These are phyloP conservation scores for Drosophila macrospina DNA, from an alignment of 2,888 invertebrate species.

Conservation along the genomic window DNA sequence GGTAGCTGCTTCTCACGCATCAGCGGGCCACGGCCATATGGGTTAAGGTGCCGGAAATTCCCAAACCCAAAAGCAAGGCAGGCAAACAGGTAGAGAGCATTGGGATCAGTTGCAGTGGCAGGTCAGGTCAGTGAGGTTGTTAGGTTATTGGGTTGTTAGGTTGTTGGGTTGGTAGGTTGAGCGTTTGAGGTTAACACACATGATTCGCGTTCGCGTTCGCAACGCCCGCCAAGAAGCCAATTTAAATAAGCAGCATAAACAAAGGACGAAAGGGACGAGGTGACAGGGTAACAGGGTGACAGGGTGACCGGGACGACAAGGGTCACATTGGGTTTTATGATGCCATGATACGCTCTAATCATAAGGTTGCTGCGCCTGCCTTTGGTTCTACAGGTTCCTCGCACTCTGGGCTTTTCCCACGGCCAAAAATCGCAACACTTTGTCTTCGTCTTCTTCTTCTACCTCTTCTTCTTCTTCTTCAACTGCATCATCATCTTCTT, in stretches of 20 bases:
- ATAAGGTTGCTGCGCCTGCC: conserved; percentile 8
- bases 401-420: conserved; percentile 71
- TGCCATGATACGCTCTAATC: conserved; percentile 7
- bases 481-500: no score
- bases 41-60: conserved; percentile 70
- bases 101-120: not conserved
- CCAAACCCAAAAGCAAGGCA: conserved; percentile 47
- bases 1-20: conserved; percentile 6
- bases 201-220: conserved; percentile 31
- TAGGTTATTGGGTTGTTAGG: no score
- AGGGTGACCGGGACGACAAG: conserved; percentile 21
- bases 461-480: conserved; percentile 27
- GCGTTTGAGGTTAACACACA: conserved; percentile 3
- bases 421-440: conserved; percentile 28
- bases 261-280: conserved; percentile 61
- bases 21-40: conserved; percentile 52
- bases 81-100: conserved; percentile 46
- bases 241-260: conserved; percentile 82
- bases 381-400: conserved; percentile 28
- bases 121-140: not conserved
- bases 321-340: conserved; percentile 71
- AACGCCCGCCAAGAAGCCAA: conserved; percentile 80
- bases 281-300: not conserved
- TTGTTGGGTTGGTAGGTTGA: no score
- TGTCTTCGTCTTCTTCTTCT: no score